phyloP scores from a whole-genome alignment of 2,888 invertebrate species.

The Ypsolopha sequella region DNA sequence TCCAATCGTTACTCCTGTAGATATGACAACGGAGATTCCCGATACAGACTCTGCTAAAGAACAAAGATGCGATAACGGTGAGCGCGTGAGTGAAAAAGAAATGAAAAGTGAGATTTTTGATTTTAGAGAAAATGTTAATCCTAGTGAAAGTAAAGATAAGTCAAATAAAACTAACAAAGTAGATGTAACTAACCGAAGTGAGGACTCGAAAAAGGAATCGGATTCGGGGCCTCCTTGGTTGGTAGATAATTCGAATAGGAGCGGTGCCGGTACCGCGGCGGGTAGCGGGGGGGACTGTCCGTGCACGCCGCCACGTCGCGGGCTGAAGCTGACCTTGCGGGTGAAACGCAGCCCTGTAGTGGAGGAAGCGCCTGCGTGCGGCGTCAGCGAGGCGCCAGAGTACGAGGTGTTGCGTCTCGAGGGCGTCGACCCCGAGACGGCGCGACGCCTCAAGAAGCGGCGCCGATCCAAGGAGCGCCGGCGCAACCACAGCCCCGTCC shows the following conservation, averaged over 20 bases:
- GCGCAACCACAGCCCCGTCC: constrained; percentile 64
- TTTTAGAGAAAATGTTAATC: constrained; percentile 66
- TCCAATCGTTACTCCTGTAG: constrained; percentile 13
- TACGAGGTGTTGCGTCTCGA: constrained; percentile 89
- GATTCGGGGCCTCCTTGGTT: constrained; percentile 52
- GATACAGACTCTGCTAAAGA: constrained; percentile 30
- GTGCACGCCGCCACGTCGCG: constrained; percentile 70
- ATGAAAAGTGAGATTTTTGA: constrained; percentile 59
- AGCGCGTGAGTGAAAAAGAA: constrained; percentile 44
- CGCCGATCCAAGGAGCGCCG: constrained; percentile 60
- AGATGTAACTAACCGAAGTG: constrained; percentile 40
- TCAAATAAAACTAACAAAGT: constrained; percentile 44
- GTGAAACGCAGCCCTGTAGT: constrained; percentile 90
- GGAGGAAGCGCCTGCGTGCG: constrained; percentile 83
- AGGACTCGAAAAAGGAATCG: constrained; percentile 50
- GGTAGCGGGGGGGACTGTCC: constrained; percentile 36
- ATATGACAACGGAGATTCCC: constrained; percentile 25
- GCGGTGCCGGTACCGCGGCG: constrained; percentile 32
- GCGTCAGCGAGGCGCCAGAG: constrained; percentile 81
- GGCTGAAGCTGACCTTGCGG: constrained; percentile 83
- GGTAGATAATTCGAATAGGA: constrained; percentile 56
- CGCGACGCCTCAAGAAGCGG: constrained; percentile 69
- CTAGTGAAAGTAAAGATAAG: constrained; percentile 56
- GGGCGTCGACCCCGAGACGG: constrained; percentile 74
- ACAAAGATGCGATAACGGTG: constrained; percentile 32